Base-by-base conservation (phyloP, 2,113 vertebrate species). In the Colossoma macropomum region DNA sequence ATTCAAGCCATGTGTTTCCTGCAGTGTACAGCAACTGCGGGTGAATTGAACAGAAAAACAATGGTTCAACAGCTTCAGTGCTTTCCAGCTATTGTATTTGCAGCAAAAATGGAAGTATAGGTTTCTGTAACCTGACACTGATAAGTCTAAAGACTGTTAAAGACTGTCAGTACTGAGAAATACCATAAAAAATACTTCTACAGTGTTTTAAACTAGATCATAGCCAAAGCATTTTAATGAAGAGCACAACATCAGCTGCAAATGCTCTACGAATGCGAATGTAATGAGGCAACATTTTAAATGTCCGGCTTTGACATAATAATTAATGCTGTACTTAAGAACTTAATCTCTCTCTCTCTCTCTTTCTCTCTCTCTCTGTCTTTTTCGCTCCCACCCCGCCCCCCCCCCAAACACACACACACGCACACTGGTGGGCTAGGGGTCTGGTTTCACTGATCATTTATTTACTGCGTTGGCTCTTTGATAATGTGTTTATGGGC, bases 401-500 rank as follows among this genome's bases (percentile, higher is more conserved):
- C 17, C 38, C 30, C 11, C 4, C 19, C n/a, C 68, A 54, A 17
- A 62, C 75, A 12, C 15, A 45, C 8, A 80, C 50, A 56, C 10
- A 32, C 30, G 25, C 69, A n/a, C 21, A 34, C 30, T 41, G 54
- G 60, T 82, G 72, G 72, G 78, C 48, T 54, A 50, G 65, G 70
- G 25, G 34, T 70, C 65, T 59, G 62, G 71, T 74, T 86, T 54
- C 30, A 62, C 48, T 82, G 85, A 83, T 30, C 6, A 88, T 89
- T 84, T 85, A 89, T 91, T 89, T 85, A 86, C 68, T 71, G 75
- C 50, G 27, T 71, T 86, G 50, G 82, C 59, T 56, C 45, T 71
- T 84, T 77, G 85, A 86, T 90, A 83, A 90, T 88, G 86, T 84
- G 87, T 92, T 90, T 84, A 86, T 69, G 85, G 86, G 86, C 68